Base-by-base conservation (phyloP, 2,888 invertebrate genomes). In the Watsonalla cultraria region DNA sequence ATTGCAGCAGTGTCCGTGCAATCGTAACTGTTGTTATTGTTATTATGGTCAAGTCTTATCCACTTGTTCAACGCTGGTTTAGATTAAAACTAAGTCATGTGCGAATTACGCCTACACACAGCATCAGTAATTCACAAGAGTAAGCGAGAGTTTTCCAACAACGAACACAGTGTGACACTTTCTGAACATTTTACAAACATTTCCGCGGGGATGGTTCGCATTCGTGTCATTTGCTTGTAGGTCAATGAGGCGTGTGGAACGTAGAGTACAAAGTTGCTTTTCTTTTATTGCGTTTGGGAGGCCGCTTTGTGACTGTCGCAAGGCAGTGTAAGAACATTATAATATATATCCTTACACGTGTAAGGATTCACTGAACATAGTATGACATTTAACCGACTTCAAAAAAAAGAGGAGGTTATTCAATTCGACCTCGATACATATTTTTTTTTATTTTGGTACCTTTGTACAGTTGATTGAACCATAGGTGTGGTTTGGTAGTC, bases 21-120 rank as follows among this genome's bases (percentile, higher is more conserved):
- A 48, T 48, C 8, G 37, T 37, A 14, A 37, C 37, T 48, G n/a
- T 37, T 48, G 37, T 37, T 48, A 48, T 37, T 37, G 37, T 37
- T 37, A 37, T 11, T 33, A 49, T 14, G 39, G 11, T 11, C 5
- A 11, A 5, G 37, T 49, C 37, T n/a, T 9, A 49, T 34, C 37
- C 37, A 37, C 49, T 37, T 49, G 49, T 49, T 49, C 49, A 49
- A 15, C 13, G 34, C 24, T 54, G 64, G 66, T 70, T 74, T 60
- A 73, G 78, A 82, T 82, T 81, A 80, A 82, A 82, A 80, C 63
- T 66, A 71, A 73, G 69, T 72, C 76, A 76, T 70, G 76, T 76
- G 74, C 52, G 52, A 62, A 62, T 57, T 54, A 58, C 47, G 57
- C 49, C 52, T 59, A 54, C 54, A 39, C 42, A 42, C 47, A 51